These are phyloP conservation scores for Leptodactylus fuscus DNA, from an alignment of 2,113 vertebrate species.

Conservation along the genomic window DNA sequence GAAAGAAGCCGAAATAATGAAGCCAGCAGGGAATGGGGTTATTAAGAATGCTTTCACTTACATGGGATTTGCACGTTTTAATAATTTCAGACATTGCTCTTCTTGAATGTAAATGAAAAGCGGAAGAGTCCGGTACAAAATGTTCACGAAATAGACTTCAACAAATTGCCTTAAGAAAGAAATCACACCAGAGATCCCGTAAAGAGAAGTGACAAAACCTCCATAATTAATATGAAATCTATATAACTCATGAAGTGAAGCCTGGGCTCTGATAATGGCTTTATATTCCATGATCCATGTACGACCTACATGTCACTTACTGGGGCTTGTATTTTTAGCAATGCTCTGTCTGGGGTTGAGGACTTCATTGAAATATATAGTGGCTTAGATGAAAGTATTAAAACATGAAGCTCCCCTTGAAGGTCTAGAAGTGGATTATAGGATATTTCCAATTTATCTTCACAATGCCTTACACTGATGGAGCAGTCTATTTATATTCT, in stretches of 20 bases:
- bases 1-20: conserved; percentile 57
- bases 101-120: conserved; percentile 52
- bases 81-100: conserved; percentile 36
- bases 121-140: conserved; percentile 24
- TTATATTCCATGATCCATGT: not conserved
- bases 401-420: not conserved
- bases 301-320: not conserved
- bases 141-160: conserved; percentile 36
- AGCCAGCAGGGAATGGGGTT: conserved; percentile 55
- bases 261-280: not conserved
- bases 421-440: not conserved
- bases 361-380: not conserved
- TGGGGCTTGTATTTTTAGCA: not conserved
- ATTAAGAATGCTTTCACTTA: conserved; percentile 55
- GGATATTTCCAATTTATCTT: not conserved
- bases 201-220: conserved; percentile 23
- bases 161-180: conserved; percentile 28
- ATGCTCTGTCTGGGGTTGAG: not conserved
- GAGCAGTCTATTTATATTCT: not conserved
- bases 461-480: not conserved
- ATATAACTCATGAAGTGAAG: conserved; percentile 10
- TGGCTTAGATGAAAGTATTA: not conserved
- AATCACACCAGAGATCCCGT: conserved; percentile 25
- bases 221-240: conserved; percentile 27
- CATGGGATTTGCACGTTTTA: conserved; percentile 46